Evolutionary conservation across 2,888 invertebrate species (phyloP).

Genomic region (Hesperia comma): DNA sequence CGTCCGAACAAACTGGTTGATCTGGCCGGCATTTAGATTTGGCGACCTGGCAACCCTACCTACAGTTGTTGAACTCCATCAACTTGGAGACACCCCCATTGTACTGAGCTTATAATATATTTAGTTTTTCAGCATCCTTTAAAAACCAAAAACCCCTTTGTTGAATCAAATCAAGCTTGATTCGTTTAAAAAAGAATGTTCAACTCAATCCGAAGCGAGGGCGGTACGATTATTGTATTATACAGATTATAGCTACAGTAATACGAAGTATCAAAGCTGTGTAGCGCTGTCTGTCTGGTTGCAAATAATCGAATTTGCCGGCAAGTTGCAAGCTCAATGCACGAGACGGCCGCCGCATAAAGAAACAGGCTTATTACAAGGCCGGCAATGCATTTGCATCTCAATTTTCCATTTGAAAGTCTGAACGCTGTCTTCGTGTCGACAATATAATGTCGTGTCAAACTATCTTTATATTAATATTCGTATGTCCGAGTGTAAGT

Average conservation of each 20-base stretch:
- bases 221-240: background rate
- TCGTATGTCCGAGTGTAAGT: no score
- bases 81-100: no score
- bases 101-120: no score
- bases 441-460: background rate
- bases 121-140: no score
- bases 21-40: no score
- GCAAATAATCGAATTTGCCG: slow-evolving; percentile 32
- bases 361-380: slow-evolving; percentile 36
- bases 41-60: no score
- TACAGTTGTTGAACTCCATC: no score
- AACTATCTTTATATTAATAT: background rate
- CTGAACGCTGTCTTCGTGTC: slow-evolving; percentile 6
- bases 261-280: background rate
- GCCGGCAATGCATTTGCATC: slow-evolving; percentile 31
- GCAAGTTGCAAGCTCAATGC: slow-evolving; percentile 8
- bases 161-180: no score
- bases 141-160: no score
- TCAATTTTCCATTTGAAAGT: slow-evolving; percentile 34
- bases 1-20: no score
- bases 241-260: background rate
- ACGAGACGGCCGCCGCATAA: slow-evolving; percentile 19
- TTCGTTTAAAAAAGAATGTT: background rate
- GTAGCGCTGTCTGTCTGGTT: slow-evolving; percentile 25
- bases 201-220: background rate